phyloP scores from a whole-genome alignment of 2,797 vertebrate genomes.

The Hydrolagus colliei region DNA sequence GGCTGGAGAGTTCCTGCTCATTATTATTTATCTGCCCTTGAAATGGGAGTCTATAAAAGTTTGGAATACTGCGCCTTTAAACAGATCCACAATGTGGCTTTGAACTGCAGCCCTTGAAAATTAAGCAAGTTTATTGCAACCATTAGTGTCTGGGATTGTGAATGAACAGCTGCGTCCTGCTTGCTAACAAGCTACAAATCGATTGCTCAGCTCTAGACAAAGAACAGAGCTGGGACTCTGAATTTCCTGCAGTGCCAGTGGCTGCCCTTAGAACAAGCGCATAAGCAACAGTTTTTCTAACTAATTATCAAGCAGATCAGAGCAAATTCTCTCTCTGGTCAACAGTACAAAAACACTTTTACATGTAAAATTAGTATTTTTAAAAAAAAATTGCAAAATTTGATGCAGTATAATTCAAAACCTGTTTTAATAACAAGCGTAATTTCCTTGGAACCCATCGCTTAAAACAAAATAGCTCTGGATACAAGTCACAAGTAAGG shows the following conservation, averaged over 20 bases:
- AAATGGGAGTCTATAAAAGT: not conserved
- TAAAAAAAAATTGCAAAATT: not conserved
- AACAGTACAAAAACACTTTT: not conserved
- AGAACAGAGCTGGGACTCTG: not conserved
- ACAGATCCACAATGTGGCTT: not conserved
- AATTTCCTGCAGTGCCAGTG: no score
- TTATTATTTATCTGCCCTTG: not conserved
- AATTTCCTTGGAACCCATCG: no score
- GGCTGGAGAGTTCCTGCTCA: not conserved
- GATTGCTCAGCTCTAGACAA: slow-evolving; percentile 10
- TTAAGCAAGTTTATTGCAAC: slow-evolving; percentile 23
- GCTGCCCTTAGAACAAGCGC: not conserved
- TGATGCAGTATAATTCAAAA: no score
- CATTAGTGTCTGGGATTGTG: slow-evolving; percentile 17
- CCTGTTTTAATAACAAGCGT: no score
- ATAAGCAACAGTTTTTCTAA: slow-evolving; percentile 17
- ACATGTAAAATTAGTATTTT: not conserved
- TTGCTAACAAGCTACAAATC: slow-evolving; percentile 23
- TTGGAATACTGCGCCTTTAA: not conserved
- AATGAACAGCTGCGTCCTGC: slow-evolving; percentile 27
- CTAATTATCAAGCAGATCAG: not conserved
- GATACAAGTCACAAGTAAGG: no score
- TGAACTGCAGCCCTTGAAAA: slow-evolving; percentile 5
- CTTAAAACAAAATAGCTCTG: no score
- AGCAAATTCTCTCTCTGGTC: not conserved